phyloP scores from a whole-genome alignment of 2,888 invertebrate species.

The Trilocha varians region DNA sequence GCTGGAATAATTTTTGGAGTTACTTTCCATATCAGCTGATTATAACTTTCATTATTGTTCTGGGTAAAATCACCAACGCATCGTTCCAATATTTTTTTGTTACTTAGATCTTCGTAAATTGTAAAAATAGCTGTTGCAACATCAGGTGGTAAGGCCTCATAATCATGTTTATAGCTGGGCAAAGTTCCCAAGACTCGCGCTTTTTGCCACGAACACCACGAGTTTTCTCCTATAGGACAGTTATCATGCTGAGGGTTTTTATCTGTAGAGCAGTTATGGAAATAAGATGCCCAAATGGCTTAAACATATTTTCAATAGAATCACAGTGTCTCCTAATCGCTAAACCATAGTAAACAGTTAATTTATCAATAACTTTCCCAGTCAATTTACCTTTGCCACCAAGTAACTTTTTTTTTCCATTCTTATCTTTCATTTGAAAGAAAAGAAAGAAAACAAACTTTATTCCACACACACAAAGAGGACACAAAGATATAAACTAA shows the following conservation, averaged over 20 bases:
- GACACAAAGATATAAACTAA: too few relatives aligned
- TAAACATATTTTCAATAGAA: background rate
- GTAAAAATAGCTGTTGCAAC: too few relatives aligned
- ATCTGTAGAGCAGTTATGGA: background rate
- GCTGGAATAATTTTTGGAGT: background rate
- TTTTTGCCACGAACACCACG: background rate
- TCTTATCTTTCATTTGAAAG: too few relatives aligned
- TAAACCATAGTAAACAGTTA: slow-evolving; percentile 1
- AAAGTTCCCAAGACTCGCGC: background rate
- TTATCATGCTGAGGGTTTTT: background rate
- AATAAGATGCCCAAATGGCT: background rate
- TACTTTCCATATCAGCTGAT: background rate
- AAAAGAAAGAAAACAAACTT: too few relatives aligned
- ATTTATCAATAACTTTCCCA: background rate
- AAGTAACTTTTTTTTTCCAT: background rate
- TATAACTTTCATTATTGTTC: background rate
- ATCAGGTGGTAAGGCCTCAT: too few relatives aligned
- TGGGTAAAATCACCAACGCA: background rate
- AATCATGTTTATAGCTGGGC: background rate
- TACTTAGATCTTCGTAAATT: too few relatives aligned
- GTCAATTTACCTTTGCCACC: background rate
- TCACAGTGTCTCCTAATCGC: background rate
- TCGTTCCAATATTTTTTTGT: too few relatives aligned
- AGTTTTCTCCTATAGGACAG: background rate
- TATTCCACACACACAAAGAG: too few relatives aligned